These are phyloP conservation scores for Dromas ardeola DNA, from an alignment of 2,113 vertebrate species.

Conservation along the genomic window DNA sequence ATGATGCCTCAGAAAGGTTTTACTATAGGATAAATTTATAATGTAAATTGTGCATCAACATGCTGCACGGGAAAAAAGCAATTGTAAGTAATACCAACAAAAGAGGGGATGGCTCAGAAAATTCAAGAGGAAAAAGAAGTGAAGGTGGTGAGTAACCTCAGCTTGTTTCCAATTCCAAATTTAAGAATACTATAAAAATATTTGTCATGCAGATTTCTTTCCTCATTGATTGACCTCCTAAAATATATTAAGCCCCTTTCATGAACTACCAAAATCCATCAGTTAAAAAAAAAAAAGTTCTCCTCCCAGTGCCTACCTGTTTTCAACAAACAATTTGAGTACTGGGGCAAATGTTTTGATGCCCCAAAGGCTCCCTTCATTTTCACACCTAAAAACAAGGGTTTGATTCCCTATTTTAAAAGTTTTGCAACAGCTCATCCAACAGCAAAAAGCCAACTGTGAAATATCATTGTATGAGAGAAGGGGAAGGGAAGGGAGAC, in stretches of 20 bases:
- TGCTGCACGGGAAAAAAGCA: not conserved
- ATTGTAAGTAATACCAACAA: not conserved
- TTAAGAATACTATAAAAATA: not conserved
- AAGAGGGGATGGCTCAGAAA: not conserved
- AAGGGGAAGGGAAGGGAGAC: not conserved
- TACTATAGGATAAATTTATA: not conserved
- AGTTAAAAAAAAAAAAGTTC: not conserved
- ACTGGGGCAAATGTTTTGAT: not conserved
- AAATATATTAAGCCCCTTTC: not conserved
- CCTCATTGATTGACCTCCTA: not conserved
- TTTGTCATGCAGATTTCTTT: not conserved
- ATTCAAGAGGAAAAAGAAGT: not conserved
- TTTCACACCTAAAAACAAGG: not conserved
- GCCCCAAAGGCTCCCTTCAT: rapidly evolving
- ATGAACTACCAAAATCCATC: not conserved
- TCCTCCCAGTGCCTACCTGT: not conserved
- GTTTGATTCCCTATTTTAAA: not conserved
- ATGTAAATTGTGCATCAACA: not conserved
- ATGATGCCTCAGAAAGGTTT: not conserved
- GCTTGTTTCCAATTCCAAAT: not conserved
- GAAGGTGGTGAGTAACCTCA: not conserved
- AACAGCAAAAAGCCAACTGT: not conserved
- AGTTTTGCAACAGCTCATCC: not conserved
- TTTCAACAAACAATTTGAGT: not conserved
- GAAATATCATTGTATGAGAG: not conserved